Conservation (phyloP, 2,113 vertebrate species). For the Ivindomyrus marchei region DNA sequence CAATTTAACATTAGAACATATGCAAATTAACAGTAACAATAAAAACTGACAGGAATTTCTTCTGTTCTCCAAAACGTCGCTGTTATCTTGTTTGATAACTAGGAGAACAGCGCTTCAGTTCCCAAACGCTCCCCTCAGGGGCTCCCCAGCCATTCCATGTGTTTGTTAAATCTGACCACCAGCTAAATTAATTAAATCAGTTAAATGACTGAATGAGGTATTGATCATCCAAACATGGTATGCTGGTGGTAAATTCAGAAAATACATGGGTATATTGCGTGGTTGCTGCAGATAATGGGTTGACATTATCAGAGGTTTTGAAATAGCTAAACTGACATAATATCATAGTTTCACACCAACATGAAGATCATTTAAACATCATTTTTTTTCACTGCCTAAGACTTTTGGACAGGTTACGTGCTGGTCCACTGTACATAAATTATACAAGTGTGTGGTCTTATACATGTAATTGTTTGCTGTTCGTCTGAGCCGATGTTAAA, state of each 20-base stretch:
- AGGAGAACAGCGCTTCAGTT: neutral
- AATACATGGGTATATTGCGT: neutral
- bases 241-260: neutral
- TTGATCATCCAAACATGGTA: neutral
- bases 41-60: neutral
- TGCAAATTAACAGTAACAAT: neutral
- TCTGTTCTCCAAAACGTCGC: neutral
- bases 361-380: neutral
- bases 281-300: neutral
- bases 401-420: neutral
- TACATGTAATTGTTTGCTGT: neutral
- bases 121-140: neutral
- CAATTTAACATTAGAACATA: neutral
- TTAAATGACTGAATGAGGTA: neutral
- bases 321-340: neutral
- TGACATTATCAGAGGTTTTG: neutral
- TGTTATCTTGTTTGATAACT: neutral
- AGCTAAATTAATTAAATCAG: neutral
- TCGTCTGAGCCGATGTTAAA: neutral
- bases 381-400: neutral
- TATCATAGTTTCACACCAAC: neutral
- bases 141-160: neutral
- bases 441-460: neutral
- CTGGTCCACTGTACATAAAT: neutral
- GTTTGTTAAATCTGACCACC: neutral